Percentiles rank a stretch among this genome's conserved stretches.
Evolutionary conservation across 2,113 vertebrate genomes (phyloP).

Genomic region (Salvelinus namaycush): DNA sequence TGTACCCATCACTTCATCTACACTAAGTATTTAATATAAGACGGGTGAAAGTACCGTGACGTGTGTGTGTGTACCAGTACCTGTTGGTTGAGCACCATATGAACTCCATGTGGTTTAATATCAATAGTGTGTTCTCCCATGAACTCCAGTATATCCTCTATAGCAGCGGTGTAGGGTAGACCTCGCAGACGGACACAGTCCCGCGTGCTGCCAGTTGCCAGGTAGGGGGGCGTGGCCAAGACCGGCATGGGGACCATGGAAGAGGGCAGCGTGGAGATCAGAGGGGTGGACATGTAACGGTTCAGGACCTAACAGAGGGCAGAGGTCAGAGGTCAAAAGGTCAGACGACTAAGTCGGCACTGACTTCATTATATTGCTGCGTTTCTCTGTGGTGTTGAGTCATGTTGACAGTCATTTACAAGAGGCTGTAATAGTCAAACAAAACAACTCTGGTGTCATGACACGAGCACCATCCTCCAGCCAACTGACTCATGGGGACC

Average conservation of each 20-base stretch:
- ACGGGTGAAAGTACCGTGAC: neutral
- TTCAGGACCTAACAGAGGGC: conserved; percentile 83
- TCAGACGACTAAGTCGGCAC: no score
- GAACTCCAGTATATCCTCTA: conserved; percentile 94
- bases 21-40: neutral
- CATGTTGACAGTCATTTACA: no score
- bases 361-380: no score
- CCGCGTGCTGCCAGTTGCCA: conserved; percentile 77
- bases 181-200: conserved; percentile 92
- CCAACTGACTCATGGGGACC: no score
- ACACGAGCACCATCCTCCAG: no score
- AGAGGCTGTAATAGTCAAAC: no score
- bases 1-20: no score
- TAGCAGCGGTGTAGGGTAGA: conserved; percentile 90
- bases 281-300: conserved; percentile 89
- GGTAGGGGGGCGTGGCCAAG: conserved; percentile 81
- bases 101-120: conserved; percentile 94
- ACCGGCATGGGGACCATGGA: conserved; percentile 85
- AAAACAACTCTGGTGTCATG: no score
- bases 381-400: no score
- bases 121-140: conserved; percentile 90
- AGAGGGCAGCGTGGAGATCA: conserved; percentile 88
- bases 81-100: conserved; percentile 98
- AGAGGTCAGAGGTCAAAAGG: neutral
- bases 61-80: conserved; percentile 54